Base-by-base conservation (phyloP, 2,797 vertebrate species). In the Champsocephalus gunnari region DNA sequence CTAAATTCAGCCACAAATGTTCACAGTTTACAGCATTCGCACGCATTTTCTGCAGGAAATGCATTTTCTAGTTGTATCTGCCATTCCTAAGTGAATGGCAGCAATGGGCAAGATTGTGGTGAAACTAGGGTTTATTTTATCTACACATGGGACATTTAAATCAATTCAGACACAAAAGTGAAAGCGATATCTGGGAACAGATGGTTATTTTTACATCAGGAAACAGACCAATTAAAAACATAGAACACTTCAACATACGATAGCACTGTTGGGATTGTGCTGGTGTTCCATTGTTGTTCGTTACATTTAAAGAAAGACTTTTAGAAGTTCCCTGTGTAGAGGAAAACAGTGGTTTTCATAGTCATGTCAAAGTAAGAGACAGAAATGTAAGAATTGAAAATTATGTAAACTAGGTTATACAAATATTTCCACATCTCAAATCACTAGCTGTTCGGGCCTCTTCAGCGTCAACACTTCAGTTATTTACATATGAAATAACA, bases 61-160 rank as follows among this genome's bases (percentile, higher is more conserved):
- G 19, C 19, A 19, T 19, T 19, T 19, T 19, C 19, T 19, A 19
- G 19, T 19, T 28, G 55, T 0, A 64, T 44, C 47, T 70, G 34
- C 54, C 12, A 53, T 65, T 75, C 10, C 43, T 13, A n/a, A 45
- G 45, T 61, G 58, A 77, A 43, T 47, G 19, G 24, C 3, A 66
- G 48, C 41, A 70, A 48, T 67, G 11, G n/a, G 43, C 16, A 47
- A 53, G 67, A 21, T 73, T 74, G 69, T 68, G 41, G 47, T 62
- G 24, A 58, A 41, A 56, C 21, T 70, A 75, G 21, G 9, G 0
- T 77, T 77, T 45, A 34, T 56, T 69, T 59, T 58, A 38, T 61
- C 3, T 48, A 24, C 12, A 32, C 2, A 0, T 45, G 55, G 7
- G 14, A 38, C 10, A 62, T 7, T 67, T 28, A 60, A 9, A 61